A percentile compares a stretch with the other conserved stretches of the same genome.
phyloP scores from a whole-genome alignment of 2,888 invertebrate genomes.

The Watsonalla cultraria region DNA sequence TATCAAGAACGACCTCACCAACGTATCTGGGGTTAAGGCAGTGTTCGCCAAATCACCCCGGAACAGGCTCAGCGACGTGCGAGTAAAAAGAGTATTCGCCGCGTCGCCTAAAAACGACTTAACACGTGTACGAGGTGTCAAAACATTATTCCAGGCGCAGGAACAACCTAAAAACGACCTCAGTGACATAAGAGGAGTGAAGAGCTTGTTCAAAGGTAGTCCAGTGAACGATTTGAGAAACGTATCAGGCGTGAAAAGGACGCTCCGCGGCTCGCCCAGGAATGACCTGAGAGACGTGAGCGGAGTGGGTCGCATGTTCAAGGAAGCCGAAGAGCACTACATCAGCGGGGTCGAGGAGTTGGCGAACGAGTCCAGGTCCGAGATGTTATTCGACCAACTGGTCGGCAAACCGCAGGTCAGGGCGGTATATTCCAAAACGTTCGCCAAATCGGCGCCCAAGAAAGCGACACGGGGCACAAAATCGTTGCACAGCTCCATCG shows the following conservation, averaged over 20 bases:
- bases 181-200: constrained; percentile 55
- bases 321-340: constrained; percentile 22
- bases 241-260: constrained; percentile 53
- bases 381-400: constrained; percentile 44
- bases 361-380: constrained; percentile 36
- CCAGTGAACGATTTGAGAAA: constrained; percentile 51
- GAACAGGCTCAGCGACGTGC: constrained; percentile 50
- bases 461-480: constrained; percentile 22
- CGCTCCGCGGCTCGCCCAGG: constrained; percentile 35
- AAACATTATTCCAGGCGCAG: constrained; percentile 24
- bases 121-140: constrained; percentile 28
- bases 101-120: constrained; percentile 44
- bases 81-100: constrained; percentile 53
- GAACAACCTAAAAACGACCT: constrained; percentile 46
- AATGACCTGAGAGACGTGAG: constrained; percentile 53
- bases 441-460: constrained; percentile 18
- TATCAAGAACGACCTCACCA: constrained; percentile 51
- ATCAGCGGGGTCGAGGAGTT: constrained; percentile 60
- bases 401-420: constrained; percentile 43
- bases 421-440: constrained; percentile 51
- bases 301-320: constrained; percentile 46
- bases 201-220: constrained; percentile 43
- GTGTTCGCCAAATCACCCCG: constrained; percentile 49
- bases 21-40: constrained; percentile 57
- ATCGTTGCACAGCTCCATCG: constrained; percentile 40